Base-by-base conservation (phyloP, 2,888 invertebrate genomes). In the Volucella bombylans region DNA sequence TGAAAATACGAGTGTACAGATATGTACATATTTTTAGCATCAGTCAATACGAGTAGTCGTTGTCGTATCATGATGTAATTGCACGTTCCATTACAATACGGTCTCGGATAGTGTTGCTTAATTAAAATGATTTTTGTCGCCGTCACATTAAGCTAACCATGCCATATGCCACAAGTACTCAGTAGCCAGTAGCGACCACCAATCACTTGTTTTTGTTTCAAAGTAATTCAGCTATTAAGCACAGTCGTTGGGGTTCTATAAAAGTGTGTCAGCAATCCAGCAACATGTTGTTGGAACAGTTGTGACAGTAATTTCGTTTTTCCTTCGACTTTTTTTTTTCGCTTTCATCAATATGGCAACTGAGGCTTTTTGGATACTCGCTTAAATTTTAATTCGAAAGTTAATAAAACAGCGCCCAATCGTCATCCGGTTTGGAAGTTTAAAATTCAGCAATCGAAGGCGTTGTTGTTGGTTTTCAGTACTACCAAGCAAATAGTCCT, bases 1-100 rank as follows among this genome's bases (percentile, higher is more conserved):
- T 31, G 31, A 31, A 31, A 31, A 31, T 31, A 31, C 31, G 6
- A 31, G 31, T 31, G 31, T 31, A 6, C 6, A 31, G 61, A 59
- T 55, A 15, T 18, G n/a, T 71, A 69, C 62, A n/a, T 82, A 82
- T 78, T 78, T 82, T 78, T 82, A 82, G 82, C 68, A 82, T 64
- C 62, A 45, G 62, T 68, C 45, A 31, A 31, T 31, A 23, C 18
- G 18, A 23, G 18, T 23, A 31, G 31, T 31, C 31, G 31, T 31
- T 31, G 1, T 31, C 49, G 52, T 11, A 43, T 43, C 62, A 54
- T 82, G 82, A 82, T 78, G 82, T 77, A 82, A 82, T 73, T 59
- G 49, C 41, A 50, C 43, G 57, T 64, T 73, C 73, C 73, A 80
- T 12, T 15, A 18, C n/a, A 65, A 11, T 41, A 41, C 54, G 47